Evolutionary conservation across 2,797 vertebrate species (phyloP), one percentile per base, ranked within the genome.

Genomic region (Etheostoma nigrum): DNA sequence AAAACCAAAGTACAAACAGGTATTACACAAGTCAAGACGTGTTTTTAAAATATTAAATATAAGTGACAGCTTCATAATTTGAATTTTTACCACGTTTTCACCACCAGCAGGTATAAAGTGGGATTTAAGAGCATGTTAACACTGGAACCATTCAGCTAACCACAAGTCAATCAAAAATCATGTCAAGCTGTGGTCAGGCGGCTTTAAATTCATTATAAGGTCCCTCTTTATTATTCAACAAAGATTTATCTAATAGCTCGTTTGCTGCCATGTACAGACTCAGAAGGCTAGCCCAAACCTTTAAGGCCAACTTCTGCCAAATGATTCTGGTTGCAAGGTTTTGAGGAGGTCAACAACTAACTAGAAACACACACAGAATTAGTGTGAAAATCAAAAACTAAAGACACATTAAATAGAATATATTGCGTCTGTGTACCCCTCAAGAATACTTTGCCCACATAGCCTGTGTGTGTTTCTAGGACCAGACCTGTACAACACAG

Each of bases 1-100:
- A 54, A 74, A 61, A 66, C 9, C 79, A 44, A 81, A 23, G 23
- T 44, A 61, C 3, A 63, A 66, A 67, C 30, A 58, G 15, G 0
- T 7, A 4, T 51, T 30, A 62, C 67, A 78, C 1, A 14, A 49
- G 49, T 36, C 58, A 57, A 73, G 2, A 47, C 0, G 6, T 6
- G 6, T 6, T 27, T 25, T 61, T 36, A 5, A 18, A 49, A 67
- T 67, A 49, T 25, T 16, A 23, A 57, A 48, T 63, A 49, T 4
- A 45, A 66, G 13, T 44, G 16, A 51, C 25, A 48, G 33, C 16
- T 57, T 75, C 18, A 6, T 27, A 21, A 36, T 23, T 9, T 14
- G 5, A 52, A 27, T n/a, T 40, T 52, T 42, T 13, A 51, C 16
- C 51, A 51, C 14, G 3, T 54, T 49, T 69, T 25, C n/a, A 30